Percentiles rank a stretch among this genome's conserved stretches.
These are phyloP conservation scores for Boloria selene DNA, from an alignment of 2,888 invertebrate genomes.

Conservation along the genomic window DNA sequence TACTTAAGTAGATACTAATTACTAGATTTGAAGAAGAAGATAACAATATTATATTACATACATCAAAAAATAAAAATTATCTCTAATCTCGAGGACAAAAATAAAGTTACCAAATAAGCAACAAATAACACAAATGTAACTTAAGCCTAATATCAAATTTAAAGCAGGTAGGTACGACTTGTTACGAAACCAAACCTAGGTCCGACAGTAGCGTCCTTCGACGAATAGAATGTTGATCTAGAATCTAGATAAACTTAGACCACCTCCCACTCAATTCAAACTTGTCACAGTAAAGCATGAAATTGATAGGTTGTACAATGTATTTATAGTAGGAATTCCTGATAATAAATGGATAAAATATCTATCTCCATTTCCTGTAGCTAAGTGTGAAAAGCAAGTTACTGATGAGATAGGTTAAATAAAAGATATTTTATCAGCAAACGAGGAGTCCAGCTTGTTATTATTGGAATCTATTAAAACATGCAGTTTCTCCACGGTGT, in stretches of 20 bases:
- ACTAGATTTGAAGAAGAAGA: too few relatives aligned
- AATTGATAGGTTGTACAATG: conserved; percentile 22
- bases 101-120: conserved; percentile 10
- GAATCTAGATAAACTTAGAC: conserved; percentile 57
- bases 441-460: conserved; percentile 12
- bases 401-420: conserved; percentile 15
- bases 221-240: conserved; percentile 67
- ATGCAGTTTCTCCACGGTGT: conserved; percentile 28
- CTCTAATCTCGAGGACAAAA: conserved; percentile 3
- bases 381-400: background rate
- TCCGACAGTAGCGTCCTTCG: conserved; percentile 60
- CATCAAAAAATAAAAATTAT: too few relatives aligned
- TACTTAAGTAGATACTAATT: too few relatives aligned
- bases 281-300: conserved; percentile 46
- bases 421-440: conserved; percentile 17
- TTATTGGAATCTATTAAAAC: conserved; percentile 24
- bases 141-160: conserved; percentile 32
- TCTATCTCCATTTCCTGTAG: conserved; percentile 11
- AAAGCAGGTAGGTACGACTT: conserved; percentile 27
- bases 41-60: too few relatives aligned
- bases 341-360: conserved; percentile 10
- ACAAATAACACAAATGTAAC: conserved; percentile 20
- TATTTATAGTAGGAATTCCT: background rate
- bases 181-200: conserved; percentile 45
- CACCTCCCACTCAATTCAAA: conserved; percentile 58